phyloP scores from a whole-genome alignment of 2,888 invertebrate species.

The Rosalia funebris region DNA sequence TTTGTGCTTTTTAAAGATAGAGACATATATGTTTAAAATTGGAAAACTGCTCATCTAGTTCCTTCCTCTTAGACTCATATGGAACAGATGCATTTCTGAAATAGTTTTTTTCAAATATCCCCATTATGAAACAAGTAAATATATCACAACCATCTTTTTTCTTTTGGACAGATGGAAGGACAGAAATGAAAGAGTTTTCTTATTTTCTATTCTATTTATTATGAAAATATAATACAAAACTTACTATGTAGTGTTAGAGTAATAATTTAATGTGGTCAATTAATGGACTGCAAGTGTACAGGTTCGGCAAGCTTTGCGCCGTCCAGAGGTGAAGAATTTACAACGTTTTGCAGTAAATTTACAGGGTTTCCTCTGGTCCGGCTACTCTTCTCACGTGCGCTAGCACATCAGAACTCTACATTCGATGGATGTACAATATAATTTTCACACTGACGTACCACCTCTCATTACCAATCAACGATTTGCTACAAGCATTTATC shows the following conservation, averaged over 20 bases:
- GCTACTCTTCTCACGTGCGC: slow-evolving; percentile 57
- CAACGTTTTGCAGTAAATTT: slow-evolving; percentile 34
- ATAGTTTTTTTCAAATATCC: no score
- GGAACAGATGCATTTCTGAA: no score
- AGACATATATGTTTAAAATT: no score
- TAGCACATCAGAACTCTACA: slow-evolving; percentile 57
- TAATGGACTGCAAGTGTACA: slow-evolving; percentile 65
- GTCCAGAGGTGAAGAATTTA: slow-evolving; percentile 45
- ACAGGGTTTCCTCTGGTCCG: slow-evolving; percentile 51
- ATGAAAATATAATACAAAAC: slow-evolving; percentile 67
- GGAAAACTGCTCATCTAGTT: no score
- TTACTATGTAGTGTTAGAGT: slow-evolving; percentile 64
- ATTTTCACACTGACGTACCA: slow-evolving; percentile 28
- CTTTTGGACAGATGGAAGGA: no score
- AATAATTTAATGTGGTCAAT: slow-evolving; percentile 63
- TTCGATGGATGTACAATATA: slow-evolving; percentile 48
- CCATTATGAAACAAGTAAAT: no score
- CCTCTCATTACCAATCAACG: neutral
- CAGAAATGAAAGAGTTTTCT: no score
- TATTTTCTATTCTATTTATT: slow-evolving; percentile 66
- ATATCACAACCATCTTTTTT: no score
- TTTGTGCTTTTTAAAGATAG: no score
- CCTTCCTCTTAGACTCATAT: no score
- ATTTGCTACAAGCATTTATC: neutral
- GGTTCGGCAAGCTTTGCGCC: slow-evolving; percentile 58